phyloP scores from a whole-genome alignment of 2,113 vertebrate species.

The Gasterosteus nipponicus region DNA sequence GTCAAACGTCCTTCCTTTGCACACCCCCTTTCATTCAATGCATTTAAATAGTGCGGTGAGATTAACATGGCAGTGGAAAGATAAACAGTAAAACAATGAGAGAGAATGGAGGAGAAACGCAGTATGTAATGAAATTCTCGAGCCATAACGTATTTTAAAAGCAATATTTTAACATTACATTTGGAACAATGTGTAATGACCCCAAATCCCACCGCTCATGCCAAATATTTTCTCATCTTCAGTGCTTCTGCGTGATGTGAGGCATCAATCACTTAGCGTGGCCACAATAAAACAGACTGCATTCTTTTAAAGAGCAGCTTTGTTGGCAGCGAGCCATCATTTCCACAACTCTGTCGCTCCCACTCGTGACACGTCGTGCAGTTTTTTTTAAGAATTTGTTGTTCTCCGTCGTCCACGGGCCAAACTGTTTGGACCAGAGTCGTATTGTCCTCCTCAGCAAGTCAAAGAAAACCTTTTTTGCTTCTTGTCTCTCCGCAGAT shows the following conservation, averaged over 20 bases:
- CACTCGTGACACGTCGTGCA: slow-evolving; percentile 9
- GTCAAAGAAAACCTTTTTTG: neutral
- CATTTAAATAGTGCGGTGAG: neutral
- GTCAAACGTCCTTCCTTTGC: neutral
- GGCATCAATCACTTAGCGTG: slow-evolving; percentile 15
- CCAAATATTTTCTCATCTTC: slow-evolving; percentile 22
- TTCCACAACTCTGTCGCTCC: slow-evolving; percentile 28
- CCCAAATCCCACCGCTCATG: neutral
- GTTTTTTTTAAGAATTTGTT: slow-evolving; percentile 9
- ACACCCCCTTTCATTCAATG: neutral
- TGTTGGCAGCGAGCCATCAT: slow-evolving; percentile 21
- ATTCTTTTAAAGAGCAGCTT: slow-evolving; percentile 18
- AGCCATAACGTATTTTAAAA: neutral
- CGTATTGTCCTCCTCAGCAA: neutral
- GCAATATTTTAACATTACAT: neutral
- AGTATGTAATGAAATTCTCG: neutral
- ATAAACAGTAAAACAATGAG: neutral
- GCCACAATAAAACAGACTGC: slow-evolving; percentile 22
- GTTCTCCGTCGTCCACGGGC: neutral
- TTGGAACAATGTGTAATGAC: slow-evolving; percentile 5
- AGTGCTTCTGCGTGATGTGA: slow-evolving; percentile 32
- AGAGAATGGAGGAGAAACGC: neutral
- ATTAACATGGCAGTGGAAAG: neutral
- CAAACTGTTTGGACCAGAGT: neutral
- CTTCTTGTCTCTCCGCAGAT: slow-evolving; percentile 74